Conservation (phyloP, 2,888 invertebrate genomes). For the Octonoba sinensis region DNA sequence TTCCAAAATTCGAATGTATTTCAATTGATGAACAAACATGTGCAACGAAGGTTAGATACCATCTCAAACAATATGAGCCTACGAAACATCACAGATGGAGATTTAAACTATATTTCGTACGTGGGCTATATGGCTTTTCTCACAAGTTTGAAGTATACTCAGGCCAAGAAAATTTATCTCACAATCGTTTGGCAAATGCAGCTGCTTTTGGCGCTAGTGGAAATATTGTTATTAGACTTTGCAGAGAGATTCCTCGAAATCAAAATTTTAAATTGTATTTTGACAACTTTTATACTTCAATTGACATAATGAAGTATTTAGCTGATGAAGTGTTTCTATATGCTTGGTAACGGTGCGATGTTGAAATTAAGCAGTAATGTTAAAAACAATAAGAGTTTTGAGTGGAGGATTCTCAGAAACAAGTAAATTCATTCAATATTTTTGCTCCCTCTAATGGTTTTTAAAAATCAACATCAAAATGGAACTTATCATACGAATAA, state of each 20-base stretch:
- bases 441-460: too few species aligned
- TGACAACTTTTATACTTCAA: too few species aligned
- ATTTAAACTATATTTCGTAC: conserved; percentile 16
- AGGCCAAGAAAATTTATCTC: conserved; percentile 5
- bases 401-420: too few species aligned
- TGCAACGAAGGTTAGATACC: conserved; percentile 1
- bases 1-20: conserved; percentile 15
- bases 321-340: too few species aligned
- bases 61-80: conserved; percentile 23
- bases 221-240: neutral
- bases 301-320: too few species aligned
- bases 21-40: conserved; percentile 5
- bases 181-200: neutral
- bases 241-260: conserved; percentile 70
- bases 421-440: too few species aligned
- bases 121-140: conserved; percentile 13
- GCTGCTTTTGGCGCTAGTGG: conserved; percentile 13
- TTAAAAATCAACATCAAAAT: too few species aligned
- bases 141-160: conserved; percentile 16
- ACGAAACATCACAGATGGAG: conserved; percentile 25
- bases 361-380: too few species aligned
- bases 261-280: too few species aligned
- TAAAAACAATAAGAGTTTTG: too few species aligned
- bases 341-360: too few species aligned
- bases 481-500: too few species aligned